Conservation (phyloP, 2,888 invertebrate species). For the Brenthis daphne region DNA sequence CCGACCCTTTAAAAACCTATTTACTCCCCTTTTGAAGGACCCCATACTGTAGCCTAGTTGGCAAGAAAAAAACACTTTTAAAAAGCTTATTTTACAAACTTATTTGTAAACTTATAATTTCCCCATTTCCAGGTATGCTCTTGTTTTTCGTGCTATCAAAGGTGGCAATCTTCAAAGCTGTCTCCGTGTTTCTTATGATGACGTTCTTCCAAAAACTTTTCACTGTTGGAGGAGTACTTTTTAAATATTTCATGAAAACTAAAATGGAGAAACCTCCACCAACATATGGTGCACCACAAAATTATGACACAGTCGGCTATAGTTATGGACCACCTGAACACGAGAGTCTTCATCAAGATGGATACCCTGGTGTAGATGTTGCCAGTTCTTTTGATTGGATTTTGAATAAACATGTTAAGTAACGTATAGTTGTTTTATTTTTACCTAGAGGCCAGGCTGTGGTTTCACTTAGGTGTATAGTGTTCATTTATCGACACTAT, state of each 20-base stretch:
- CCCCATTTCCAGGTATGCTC: conserved; percentile 58
- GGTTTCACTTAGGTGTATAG: not conserved
- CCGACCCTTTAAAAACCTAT: too few species aligned
- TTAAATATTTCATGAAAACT: conserved; percentile 65
- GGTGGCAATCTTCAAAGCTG: conserved; percentile 64
- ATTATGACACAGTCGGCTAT: conserved; percentile 71
- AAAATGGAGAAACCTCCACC: conserved; percentile 47
- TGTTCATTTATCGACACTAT: too few species aligned
- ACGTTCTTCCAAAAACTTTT: conserved; percentile 73
- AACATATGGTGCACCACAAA: conserved; percentile 60
- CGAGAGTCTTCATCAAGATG: conserved; percentile 45
- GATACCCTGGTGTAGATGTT: conserved; percentile 55
- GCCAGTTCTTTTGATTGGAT: conserved; percentile 61
- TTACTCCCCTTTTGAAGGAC: too few species aligned
- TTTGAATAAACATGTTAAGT: conserved; percentile 54
- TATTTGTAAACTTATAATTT: not conserved
- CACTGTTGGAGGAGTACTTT: conserved; percentile 59
- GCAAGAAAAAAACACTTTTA: too few species aligned
- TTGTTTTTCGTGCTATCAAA: conserved; percentile 64
- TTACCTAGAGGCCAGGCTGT: not conserved
- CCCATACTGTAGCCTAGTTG: too few species aligned
- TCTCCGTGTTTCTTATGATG: conserved; percentile 63
- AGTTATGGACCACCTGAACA: conserved; percentile 67
- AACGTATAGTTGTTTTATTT: conserved; percentile 23
- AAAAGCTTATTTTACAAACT: too few species aligned